Base-by-base conservation (phyloP, 2,113 vertebrate genomes). In the Nibea albiflora region DNA sequence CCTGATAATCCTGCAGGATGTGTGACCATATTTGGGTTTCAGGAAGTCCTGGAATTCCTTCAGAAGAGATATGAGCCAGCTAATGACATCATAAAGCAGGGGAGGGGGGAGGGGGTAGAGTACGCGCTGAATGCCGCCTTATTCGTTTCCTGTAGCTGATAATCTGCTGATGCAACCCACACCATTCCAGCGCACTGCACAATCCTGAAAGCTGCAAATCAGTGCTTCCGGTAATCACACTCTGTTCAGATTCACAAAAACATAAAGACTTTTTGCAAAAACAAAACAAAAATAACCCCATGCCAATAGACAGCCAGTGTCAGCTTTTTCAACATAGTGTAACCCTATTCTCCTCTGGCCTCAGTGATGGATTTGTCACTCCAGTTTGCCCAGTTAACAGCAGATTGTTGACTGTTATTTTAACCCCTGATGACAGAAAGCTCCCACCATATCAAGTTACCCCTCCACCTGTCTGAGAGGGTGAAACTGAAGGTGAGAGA, bases 31-130 rank as follows among this genome's bases (percentile, higher is more conserved):
- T 94, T 90, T 95, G 94, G 94, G 4, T 28, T 11, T 5, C 12
- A 90, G 94, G 94, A 95, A 94, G 90, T 92, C 81, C 76, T 89
- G 91, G 84, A 90, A 94, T 94, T 92, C 90, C 89, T 94, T 86
- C 78, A 86, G 72, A 52, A 88, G 81, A 76, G 79, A 75, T 78
- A 81, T 70, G 81, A 83, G 70, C 10, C 63, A 61, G 67, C 11
- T 47, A 52, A 68, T 92, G 89, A 92, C 80, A 44, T 90, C 88
- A 88, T 44, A 53, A 20, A 11, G 19, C 0, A 10, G 39, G 8
- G 62, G 24, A 26, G 63, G 66, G 60, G 42, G 84, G 53, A 81
- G 78, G 73, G 49, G 54, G 2, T 2, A 54, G 56, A 62, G 24
- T n/a, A 42, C 76, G 68, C 80, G 73, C 2, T 31, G 28, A 73